Percentiles rank a stretch among this genome's conserved stretches.
Evolutionary conservation across 2,888 invertebrate genomes (phyloP).

Genomic region (Tenthredo scrophulariae): DNA sequence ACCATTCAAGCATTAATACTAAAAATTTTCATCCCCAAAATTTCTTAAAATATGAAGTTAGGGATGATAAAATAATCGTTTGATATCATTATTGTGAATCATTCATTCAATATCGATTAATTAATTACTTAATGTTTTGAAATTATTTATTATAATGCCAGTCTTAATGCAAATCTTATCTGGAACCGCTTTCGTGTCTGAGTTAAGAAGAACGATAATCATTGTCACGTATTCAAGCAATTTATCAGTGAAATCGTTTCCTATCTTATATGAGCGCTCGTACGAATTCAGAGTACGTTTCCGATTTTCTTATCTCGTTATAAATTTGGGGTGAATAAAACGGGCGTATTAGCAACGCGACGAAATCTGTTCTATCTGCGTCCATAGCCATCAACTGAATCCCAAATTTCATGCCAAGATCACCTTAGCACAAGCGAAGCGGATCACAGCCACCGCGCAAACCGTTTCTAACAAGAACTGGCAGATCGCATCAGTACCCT

Average conservation of each 20-base stretch:
- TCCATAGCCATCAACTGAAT: conserved; percentile 18
- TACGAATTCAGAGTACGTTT: background rate
- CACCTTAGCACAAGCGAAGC: conserved; percentile 26
- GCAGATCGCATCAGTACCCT: conserved; percentile 41
- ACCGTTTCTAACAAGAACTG: conserved; percentile 40
- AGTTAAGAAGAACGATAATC: conserved; percentile 6
- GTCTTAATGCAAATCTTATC: conserved; percentile 16
- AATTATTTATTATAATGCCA: too few species aligned
- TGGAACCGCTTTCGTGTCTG: background rate
- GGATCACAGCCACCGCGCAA: conserved; percentile 38
- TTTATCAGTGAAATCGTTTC: conserved; percentile 32
- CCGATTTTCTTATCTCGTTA: background rate
- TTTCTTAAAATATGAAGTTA: too few species aligned
- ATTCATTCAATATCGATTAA: background rate
- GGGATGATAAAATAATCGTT: background rate
- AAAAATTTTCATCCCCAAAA: too few species aligned
- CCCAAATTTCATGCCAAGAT: conserved; percentile 31
- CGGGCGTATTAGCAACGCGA: background rate
- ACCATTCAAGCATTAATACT: too few species aligned
- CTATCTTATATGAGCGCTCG: background rate
- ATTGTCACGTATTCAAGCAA: conserved; percentile 35
- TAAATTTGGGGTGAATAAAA: conserved; percentile 28
- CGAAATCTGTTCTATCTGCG: conserved; percentile 10
- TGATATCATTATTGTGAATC: background rate
- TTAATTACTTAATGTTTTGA: background rate